These are phyloP conservation scores for Thymallus thymallus DNA, from an alignment of 2,113 vertebrate genomes.

Conservation along the genomic window DNA sequence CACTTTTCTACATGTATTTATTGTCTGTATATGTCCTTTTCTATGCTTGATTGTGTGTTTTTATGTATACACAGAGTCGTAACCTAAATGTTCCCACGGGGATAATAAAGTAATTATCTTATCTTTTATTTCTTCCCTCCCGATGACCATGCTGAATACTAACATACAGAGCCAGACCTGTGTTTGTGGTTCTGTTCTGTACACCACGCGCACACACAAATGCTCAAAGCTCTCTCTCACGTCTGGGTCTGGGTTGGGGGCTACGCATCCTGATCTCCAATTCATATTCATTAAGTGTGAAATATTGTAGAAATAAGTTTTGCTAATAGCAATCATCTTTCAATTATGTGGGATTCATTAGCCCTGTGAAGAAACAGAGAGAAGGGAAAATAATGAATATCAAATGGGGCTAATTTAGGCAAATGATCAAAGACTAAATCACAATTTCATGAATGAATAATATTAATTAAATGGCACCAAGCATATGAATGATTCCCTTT, in stretches of 20 bases:
- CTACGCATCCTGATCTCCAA: slow-evolving; percentile 55
- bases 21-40: no score
- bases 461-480: slow-evolving; percentile 69
- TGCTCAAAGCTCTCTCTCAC: not conserved
- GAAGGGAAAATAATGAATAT: slow-evolving; percentile 72
- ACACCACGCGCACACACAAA: slow-evolving; percentile 20
- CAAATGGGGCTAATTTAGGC: slow-evolving; percentile 70
- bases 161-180: slow-evolving; percentile 64
- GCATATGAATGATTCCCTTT: slow-evolving; percentile 57
- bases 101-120: not conserved
- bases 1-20: no score
- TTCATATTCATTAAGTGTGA: slow-evolving; percentile 71
- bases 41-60: no score
- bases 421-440: slow-evolving; percentile 74
- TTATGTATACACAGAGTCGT: no score
- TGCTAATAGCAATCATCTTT: slow-evolving; percentile 74
- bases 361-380: slow-evolving; percentile 64
- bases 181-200: slow-evolving; percentile 58
- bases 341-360: slow-evolving; percentile 74
- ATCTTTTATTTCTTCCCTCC: slow-evolving; percentile 13
- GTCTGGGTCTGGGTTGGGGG: slow-evolving; percentile 13
- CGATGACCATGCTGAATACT: slow-evolving; percentile 45
- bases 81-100: no score
- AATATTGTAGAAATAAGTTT: slow-evolving; percentile 70
- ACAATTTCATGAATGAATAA: slow-evolving; percentile 76